These are phyloP conservation scores for Tetrao urogallus DNA, from an alignment of 2,113 vertebrate species.

Conservation along the genomic window DNA sequence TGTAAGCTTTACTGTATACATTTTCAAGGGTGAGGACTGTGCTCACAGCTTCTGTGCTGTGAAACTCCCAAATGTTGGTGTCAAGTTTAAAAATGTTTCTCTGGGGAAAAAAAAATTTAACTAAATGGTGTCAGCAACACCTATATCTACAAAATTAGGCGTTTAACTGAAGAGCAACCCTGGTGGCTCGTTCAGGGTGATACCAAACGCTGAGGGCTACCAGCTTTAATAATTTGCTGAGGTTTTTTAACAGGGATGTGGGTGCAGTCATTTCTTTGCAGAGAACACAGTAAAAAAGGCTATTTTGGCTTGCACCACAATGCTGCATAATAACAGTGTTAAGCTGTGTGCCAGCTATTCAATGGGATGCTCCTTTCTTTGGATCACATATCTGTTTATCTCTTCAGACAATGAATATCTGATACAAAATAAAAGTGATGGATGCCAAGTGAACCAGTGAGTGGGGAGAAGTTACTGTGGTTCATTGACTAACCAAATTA, in stretches of 20 bases:
- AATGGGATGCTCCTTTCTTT: constrained; percentile 52
- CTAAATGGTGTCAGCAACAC: neutral
- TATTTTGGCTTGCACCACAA: constrained; percentile 56
- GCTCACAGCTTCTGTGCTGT: neutral
- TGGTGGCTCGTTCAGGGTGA: neutral
- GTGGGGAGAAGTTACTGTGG: constrained; percentile 59
- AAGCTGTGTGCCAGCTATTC: constrained; percentile 61
- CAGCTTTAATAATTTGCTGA: constrained; percentile 27
- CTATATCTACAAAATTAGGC: neutral
- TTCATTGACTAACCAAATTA: constrained; percentile 78
- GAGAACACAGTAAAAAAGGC: neutral
- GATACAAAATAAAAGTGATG: constrained; percentile 78
- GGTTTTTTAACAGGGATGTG: constrained; percentile 6
- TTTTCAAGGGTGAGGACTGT: neutral
- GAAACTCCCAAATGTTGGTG: neutral
- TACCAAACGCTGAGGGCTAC: neutral
- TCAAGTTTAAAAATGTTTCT: constrained; percentile 25
- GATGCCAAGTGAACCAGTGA: constrained; percentile 69
- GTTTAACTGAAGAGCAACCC: neutral
- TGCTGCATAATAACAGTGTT: constrained; percentile 25
- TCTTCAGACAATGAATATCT: constrained; percentile 72
- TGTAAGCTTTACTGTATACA: neutral
- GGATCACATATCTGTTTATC: constrained; percentile 59
- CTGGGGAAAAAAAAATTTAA: neutral
- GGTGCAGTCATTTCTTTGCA: constrained; percentile 24